Evolutionary conservation across 2,888 invertebrate genomes (phyloP).

Genomic region (Dasypolia templi): DNA sequence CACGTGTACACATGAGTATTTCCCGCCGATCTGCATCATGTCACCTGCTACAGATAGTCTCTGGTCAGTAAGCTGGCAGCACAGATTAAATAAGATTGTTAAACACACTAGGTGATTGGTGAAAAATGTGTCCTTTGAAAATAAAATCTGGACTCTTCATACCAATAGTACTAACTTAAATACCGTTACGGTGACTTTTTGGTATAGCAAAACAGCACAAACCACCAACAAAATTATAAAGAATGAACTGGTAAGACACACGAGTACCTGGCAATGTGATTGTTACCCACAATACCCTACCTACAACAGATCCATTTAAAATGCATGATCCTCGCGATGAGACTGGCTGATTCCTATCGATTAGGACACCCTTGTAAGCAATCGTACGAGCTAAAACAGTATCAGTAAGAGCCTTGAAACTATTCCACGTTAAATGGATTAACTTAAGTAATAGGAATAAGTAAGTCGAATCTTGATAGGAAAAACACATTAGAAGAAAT

Average conservation of each 20-base stretch:
- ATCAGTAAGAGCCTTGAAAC: constrained; percentile 38
- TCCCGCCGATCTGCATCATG: too few species aligned
- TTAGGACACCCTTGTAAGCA: constrained; percentile 47
- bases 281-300: background rate
- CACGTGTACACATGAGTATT: too few species aligned
- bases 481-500: constrained; percentile 10
- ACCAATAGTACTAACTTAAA: background rate
- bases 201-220: background rate
- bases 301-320: constrained; percentile 65
- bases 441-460: constrained; percentile 17
- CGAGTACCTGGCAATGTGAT: constrained; percentile 1
- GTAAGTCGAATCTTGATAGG: constrained; percentile 3
- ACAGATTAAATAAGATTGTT: too few species aligned
- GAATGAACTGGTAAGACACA: constrained; percentile 13
- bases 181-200: background rate
- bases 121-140: background rate
- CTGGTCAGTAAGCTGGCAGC: too few species aligned
- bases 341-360: constrained; percentile 72
- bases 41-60: too few species aligned
- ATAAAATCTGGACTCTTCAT: background rate
- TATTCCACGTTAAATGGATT: constrained; percentile 40
- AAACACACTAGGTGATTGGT: too few species aligned
- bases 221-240: background rate
- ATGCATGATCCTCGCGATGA: constrained; percentile 68
- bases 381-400: constrained; percentile 36